Percentiles rank a stretch among this genome's conserved stretches.
These are phyloP conservation scores for Habroteleia sp. DNA, from an alignment of 2,888 invertebrate species.

Conservation along the genomic window DNA sequence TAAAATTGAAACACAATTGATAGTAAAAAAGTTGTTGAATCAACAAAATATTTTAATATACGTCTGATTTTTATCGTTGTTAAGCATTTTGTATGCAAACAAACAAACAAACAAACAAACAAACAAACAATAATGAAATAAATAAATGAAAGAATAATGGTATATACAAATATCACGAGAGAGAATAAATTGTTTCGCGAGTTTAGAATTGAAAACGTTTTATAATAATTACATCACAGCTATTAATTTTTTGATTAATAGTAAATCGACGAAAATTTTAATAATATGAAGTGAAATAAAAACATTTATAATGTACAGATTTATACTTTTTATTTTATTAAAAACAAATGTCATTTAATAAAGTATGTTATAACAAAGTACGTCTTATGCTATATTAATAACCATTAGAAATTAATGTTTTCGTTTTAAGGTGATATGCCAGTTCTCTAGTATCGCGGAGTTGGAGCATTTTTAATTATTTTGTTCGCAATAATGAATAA, in stretches of 20 bases:
- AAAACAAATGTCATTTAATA: constrained; percentile 1
- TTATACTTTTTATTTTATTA: constrained; percentile 15
- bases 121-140: no score
- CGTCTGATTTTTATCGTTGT: constrained; percentile 16
- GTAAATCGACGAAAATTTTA: neutral
- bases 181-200: no score
- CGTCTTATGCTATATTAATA: no score
- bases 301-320: constrained; percentile 2
- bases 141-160: no score
- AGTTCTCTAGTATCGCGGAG: no score
- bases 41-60: neutral
- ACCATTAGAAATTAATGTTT: no score
- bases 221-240: neutral
- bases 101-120: neutral
- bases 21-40: neutral
- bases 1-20: neutral
- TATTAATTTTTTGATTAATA: constrained; percentile 11
- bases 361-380: constrained; percentile 1
- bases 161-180: no score
- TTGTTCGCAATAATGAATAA: no score
- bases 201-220: no score
- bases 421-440: no score
- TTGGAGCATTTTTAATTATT: no score
- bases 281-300: neutral
- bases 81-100: constrained; percentile 19